These are phyloP conservation scores for Parambassis ranga DNA, from an alignment of 2,797 vertebrate genomes.

Conservation along the genomic window DNA sequence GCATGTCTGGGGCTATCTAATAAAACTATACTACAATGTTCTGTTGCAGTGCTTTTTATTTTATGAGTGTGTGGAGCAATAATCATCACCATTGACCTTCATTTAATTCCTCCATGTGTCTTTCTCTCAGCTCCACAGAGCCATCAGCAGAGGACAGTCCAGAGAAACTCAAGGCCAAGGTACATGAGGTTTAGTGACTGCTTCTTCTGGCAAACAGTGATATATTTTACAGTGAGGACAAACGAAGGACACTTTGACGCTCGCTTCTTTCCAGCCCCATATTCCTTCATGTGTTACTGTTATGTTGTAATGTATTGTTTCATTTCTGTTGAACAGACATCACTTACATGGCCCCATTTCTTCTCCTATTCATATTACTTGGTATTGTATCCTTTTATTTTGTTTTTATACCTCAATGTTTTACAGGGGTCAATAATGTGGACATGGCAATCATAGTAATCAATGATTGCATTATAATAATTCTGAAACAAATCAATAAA, in stretches of 20 bases:
- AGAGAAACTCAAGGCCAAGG: conserved; percentile 87
- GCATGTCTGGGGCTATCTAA: not conserved
- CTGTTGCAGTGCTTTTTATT: not conserved
- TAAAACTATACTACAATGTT: not conserved
- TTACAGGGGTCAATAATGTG: too few relatives aligned
- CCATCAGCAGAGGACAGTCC: conserved; percentile 85
- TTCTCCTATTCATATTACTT: conserved; percentile 82
- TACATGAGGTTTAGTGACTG: conserved; percentile 64
- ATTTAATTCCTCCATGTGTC: not conserved
- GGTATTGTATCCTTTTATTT: conserved; percentile 72
- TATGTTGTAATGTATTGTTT: conserved; percentile 17
- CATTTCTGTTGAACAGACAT: conserved; percentile 77
- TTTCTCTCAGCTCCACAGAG: conserved; percentile 79
- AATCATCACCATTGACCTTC: not conserved
- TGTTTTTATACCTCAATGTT: conserved; percentile 14
- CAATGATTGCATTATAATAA: conserved; percentile 9
- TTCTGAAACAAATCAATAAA: not conserved
- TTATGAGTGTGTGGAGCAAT: not conserved
- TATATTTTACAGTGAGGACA: not conserved
- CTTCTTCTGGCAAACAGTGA: not conserved
- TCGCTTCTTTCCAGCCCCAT: not conserved
- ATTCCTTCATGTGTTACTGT: not conserved
- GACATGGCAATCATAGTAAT: conserved; percentile 5
- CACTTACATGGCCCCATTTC: conserved; percentile 74
- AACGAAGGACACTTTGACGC: not conserved